phyloP scores from a whole-genome alignment of 2,888 invertebrate species.

The Imbricaverruca yamaguchii region DNA sequence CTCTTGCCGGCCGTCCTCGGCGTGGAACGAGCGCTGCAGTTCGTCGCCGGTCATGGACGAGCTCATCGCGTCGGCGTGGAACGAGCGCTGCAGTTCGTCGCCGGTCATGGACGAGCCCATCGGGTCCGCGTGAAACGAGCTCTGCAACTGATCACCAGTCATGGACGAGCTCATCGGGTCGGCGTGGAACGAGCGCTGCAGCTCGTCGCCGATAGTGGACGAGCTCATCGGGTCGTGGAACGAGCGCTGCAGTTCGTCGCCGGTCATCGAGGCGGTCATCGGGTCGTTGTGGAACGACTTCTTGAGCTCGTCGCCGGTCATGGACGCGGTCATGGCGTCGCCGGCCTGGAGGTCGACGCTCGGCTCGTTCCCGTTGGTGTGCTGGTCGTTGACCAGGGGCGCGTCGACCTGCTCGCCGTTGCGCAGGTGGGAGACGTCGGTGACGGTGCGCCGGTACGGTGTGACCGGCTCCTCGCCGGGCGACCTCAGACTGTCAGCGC shows the following conservation, averaged over 20 bases:
- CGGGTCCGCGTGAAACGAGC: neutral
- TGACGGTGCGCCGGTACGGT: neutral
- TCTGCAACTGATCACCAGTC: too few relatives aligned
- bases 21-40: neutral
- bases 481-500: slow-evolving; percentile 11
- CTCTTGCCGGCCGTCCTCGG: neutral
- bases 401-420: neutral
- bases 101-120: slow-evolving; percentile 3
- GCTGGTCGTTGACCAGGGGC: neutral
- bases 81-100: slow-evolving; percentile 4
- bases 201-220: too few relatives aligned
- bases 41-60: neutral
- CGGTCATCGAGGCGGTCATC: neutral
- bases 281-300: neutral
- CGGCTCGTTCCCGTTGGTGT: neutral
- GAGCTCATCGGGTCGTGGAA: neutral
- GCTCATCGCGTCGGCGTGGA: neutral
- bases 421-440: slow-evolving; percentile 5
- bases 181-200: too few relatives aligned
- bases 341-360: neutral
- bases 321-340: neutral
- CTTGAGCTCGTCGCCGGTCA: neutral
- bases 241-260: neutral
- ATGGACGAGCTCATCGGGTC: too few relatives aligned
- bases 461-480: neutral